Percentiles rank a stretch among this genome's conserved stretches.
Conservation (phyloP, 1,140 invertebrate species). For the Drosophila bocki region DNA sequence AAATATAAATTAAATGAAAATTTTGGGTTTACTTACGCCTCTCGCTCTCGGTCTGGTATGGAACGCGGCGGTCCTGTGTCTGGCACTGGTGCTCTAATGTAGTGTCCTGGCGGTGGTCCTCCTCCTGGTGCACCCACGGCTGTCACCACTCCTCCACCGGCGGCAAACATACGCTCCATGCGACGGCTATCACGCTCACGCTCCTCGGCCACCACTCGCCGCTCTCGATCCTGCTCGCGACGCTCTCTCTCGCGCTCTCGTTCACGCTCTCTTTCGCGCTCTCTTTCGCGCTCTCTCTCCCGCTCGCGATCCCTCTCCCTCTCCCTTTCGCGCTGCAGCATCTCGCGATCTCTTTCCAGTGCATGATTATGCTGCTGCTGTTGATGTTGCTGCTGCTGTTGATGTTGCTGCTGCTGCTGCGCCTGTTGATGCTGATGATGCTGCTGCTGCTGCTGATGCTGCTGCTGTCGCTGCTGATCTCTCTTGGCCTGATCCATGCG, state of each 20-base stretch:
- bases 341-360: conserved; percentile 73
- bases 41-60: conserved; percentile 79
- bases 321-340: conserved; percentile 51
- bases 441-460: conserved; percentile 33
- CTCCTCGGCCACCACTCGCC: conserved; percentile 58
- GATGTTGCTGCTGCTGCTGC: conserved; percentile 35
- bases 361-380: conserved; percentile 60
- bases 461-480: conserved; percentile 42
- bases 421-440: conserved; percentile 37
- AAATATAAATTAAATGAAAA: neutral
- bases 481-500: conserved; percentile 73
- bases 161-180: conserved; percentile 69
- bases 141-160: conserved; percentile 47
- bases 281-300: conserved; percentile 76
- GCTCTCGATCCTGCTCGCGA: conserved; percentile 74
- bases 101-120: conserved; percentile 58
- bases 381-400: conserved; percentile 47
- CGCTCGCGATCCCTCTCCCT: conserved; percentile 65
- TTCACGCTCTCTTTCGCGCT: conserved; percentile 76
- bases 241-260: conserved; percentile 84
- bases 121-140: conserved; percentile 40
- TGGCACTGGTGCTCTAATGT: conserved; percentile 64
- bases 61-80: conserved; percentile 76
- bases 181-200: conserved; percentile 77
- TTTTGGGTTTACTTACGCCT: conserved; percentile 79